phyloP scores from a whole-genome alignment of 2,113 vertebrate genomes.

The Beaufortia kweichowensis region DNA sequence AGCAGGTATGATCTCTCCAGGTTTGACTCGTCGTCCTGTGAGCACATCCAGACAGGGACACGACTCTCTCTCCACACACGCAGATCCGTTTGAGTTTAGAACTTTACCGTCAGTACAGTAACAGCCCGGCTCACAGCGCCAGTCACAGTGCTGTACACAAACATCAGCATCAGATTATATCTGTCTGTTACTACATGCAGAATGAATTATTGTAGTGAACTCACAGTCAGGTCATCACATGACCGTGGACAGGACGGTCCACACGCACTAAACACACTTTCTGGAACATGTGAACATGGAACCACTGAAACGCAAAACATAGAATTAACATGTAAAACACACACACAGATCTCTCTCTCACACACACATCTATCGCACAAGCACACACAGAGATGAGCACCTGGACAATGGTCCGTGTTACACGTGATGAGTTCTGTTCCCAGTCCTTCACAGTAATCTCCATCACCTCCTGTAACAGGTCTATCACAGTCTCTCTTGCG shows the following conservation, averaged over 20 bases:
- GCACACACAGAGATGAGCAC: conserved; percentile 58
- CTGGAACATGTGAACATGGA: conserved; percentile 74
- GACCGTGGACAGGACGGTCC: conserved; percentile 84
- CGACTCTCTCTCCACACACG: conserved; percentile 68
- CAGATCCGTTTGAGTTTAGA: conserved; percentile 70
- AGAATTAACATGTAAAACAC: conserved; percentile 20
- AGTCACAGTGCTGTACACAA: conserved; percentile 76
- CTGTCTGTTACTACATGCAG: too few species aligned
- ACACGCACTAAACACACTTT: conserved; percentile 78
- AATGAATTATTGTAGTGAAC: conserved; percentile 41
- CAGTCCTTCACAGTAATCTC: conserved; percentile 83
- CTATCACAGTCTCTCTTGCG: conserved; percentile 76
- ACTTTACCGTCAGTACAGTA: conserved; percentile 81
- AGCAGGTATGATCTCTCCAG: conserved; percentile 59
- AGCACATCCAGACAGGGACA: conserved; percentile 81
- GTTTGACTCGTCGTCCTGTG: conserved; percentile 64
- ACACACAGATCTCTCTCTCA: too few species aligned
- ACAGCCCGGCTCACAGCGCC: conserved; percentile 84
- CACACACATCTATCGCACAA: too few species aligned
- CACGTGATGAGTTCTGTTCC: conserved; percentile 72
- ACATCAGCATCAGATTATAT: not conserved
- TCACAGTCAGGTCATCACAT: conserved; percentile 84
- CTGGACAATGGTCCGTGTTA: conserved; percentile 75
- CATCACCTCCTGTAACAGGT: conserved; percentile 73
- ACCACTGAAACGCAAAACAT: conserved; percentile 59